Evolutionary conservation across 1,140 invertebrate species (phyloP).

Genomic region (Metopolophium dirhodum): DNA sequence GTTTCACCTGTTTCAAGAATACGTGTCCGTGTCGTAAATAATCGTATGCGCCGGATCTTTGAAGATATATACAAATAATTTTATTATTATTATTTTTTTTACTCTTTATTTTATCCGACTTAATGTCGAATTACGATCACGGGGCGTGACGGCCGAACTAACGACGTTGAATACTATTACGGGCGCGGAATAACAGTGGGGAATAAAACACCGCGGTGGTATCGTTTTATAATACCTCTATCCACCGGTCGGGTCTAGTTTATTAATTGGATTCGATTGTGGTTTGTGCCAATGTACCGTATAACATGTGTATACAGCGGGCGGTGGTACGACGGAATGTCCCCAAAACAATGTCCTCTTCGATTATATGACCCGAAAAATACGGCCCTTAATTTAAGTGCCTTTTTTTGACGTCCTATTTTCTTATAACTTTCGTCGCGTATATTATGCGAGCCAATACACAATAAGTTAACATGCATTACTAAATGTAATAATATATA

Average conservation of each 20-base stretch:
- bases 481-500: too few relatives aligned
- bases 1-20: not conserved
- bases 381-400: not conserved
- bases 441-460: too few relatives aligned
- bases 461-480: too few relatives aligned
- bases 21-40: not conserved
- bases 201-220: not conserved
- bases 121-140: not conserved
- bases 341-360: not conserved
- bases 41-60: too few relatives aligned
- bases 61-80: not conserved
- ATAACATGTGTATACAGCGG: not conserved
- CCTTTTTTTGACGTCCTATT: not conserved
- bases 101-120: not conserved
- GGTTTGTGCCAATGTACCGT: not conserved
- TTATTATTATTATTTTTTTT: not conserved
- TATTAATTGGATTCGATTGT: not conserved
- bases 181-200: too few relatives aligned
- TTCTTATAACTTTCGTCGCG: too few relatives aligned
- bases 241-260: not conserved
- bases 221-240: not conserved
- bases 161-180: not conserved
- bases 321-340: not conserved
- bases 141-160: not conserved
- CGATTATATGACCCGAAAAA: not conserved